Conservation (phyloP, 2,888 invertebrate species). For the Melinopterus prodromus region DNA sequence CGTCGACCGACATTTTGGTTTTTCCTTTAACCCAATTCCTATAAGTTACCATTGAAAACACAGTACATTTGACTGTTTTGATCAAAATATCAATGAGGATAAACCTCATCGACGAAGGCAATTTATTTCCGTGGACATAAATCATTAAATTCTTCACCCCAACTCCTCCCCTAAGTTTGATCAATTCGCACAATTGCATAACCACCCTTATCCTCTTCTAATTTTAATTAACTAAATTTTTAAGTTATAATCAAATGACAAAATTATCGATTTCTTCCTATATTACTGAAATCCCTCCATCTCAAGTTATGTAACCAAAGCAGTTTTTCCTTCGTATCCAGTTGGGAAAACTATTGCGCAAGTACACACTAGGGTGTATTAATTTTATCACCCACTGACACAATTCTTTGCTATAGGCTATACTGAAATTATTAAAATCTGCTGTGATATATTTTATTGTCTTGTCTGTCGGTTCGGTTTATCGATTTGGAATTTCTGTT, state of each 20-base stretch:
- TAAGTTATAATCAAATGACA: neutral
- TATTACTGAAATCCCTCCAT: neutral
- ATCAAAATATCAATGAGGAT: neutral
- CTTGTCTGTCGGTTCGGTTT: neutral
- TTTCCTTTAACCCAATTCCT: slow-evolving; percentile 5
- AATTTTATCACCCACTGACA: neutral
- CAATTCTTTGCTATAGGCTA: neutral
- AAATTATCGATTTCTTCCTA: neutral
- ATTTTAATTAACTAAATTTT: neutral
- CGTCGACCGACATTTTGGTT: slow-evolving; percentile 26
- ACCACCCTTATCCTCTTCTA: neutral
- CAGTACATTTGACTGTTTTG: neutral
- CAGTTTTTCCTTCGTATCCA: neutral
- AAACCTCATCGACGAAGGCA: neutral
- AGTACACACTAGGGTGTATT: neutral
- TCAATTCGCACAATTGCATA: neutral
- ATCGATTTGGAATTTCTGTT: neutral
- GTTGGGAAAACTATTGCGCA: neutral
- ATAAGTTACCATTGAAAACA: neutral
- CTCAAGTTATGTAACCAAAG: neutral
- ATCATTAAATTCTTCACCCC: neutral
- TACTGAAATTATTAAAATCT: neutral
- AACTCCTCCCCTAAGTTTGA: slow-evolving; percentile 12
- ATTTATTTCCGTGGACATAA: neutral
- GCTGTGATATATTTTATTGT: neutral